Conservation (phyloP, 1,140 invertebrate genomes). For the Cyclargus thomasi region DNA sequence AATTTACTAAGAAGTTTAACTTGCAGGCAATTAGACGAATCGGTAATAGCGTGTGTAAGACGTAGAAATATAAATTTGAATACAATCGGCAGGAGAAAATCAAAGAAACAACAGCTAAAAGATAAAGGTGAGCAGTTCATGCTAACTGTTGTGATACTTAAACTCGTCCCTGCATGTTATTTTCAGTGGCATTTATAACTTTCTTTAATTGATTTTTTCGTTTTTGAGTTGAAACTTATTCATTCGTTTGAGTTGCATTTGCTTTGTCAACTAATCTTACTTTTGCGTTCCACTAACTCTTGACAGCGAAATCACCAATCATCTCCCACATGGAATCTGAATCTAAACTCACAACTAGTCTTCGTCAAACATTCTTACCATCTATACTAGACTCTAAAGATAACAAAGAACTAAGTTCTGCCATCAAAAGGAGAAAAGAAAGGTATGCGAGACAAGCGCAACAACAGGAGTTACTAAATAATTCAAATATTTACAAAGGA, state of each 20-base stretch:
- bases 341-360: constrained; percentile 39
- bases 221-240: constrained; percentile 24
- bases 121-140: constrained; percentile 46
- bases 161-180: constrained; percentile 19
- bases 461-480: constrained; percentile 54
- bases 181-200: constrained; percentile 16
- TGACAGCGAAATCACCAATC: constrained; percentile 47
- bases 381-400: constrained; percentile 53
- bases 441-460: constrained; percentile 54
- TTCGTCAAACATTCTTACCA: constrained; percentile 38
- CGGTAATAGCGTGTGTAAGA: constrained; percentile 73
- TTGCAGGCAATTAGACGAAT: constrained; percentile 84
- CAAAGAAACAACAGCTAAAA: constrained; percentile 55
- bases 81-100: constrained; percentile 46
- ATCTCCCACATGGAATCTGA: constrained; percentile 43
- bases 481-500: constrained; percentile 44
- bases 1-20: constrained; percentile 18
- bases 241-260: constrained; percentile 26
- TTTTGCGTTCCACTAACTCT: constrained; percentile 45
- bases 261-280: constrained; percentile 31
- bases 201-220: constrained; percentile 18
- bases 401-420: constrained; percentile 51
- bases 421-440: constrained; percentile 49
- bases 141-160: constrained; percentile 17
- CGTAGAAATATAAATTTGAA: constrained; percentile 47